These are phyloP conservation scores for Corythaeola cristata DNA, from an alignment of 2,113 vertebrate species.

Conservation along the genomic window DNA sequence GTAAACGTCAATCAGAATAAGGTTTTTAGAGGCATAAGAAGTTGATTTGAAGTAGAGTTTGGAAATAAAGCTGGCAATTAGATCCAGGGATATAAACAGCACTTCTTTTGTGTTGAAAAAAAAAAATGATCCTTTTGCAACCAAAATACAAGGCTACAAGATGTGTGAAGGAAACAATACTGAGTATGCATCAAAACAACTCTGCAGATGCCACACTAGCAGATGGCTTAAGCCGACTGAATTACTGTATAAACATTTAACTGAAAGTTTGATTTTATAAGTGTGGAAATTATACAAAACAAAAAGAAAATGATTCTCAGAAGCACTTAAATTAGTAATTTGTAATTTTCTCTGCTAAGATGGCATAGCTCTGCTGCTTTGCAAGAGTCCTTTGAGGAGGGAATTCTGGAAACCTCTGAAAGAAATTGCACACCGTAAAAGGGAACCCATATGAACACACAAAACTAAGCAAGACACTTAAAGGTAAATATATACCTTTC, in stretches of 20 bases:
- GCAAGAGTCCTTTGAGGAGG: background rate
- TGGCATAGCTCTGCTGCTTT: background rate
- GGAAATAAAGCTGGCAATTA: constrained; percentile 56
- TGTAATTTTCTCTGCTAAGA: constrained; percentile 52
- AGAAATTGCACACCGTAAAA: background rate
- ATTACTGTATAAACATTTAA: constrained; percentile 62
- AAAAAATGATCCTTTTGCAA: constrained; percentile 22
- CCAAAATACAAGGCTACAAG: constrained; percentile 49
- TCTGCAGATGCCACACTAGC: background rate
- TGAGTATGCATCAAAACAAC: background rate
- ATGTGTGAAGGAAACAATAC: constrained; percentile 35
- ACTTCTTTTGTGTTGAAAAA: constrained; percentile 13
- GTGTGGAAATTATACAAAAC: constrained; percentile 66
- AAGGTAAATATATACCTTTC: constrained; percentile 12
- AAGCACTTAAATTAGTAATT: constrained; percentile 60
- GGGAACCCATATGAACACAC: background rate
- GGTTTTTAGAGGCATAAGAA: background rate
- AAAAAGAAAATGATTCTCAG: constrained; percentile 49
- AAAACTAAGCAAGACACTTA: background rate
- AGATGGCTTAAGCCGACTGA: constrained; percentile 53
- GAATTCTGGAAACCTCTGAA: constrained; percentile 2
- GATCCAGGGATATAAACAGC: constrained; percentile 45
- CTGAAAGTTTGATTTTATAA: constrained; percentile 60
- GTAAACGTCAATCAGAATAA: constrained; percentile 59
- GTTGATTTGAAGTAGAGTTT: constrained; percentile 34